These are phyloP conservation scores for Rotaria sp. DNA, from an alignment of 2,888 invertebrate genomes.

Conservation along the genomic window DNA sequence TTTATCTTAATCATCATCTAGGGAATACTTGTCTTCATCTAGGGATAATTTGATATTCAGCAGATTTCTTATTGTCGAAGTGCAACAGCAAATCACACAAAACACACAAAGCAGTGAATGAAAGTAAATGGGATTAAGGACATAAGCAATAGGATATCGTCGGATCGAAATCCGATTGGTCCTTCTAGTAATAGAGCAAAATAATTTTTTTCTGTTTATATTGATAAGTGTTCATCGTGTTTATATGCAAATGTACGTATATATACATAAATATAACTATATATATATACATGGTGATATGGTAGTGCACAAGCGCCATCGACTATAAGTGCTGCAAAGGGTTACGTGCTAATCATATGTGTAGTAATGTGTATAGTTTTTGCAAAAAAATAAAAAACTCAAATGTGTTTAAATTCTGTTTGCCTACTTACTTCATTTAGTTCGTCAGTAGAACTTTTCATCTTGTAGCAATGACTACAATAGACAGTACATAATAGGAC, in stretches of 20 bases:
- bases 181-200: too few species aligned
- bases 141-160: background rate
- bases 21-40: background rate
- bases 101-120: background rate
- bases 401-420: background rate
- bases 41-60: background rate
- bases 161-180: background rate
- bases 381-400: background rate
- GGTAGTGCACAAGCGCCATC: background rate
- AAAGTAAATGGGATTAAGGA: background rate
- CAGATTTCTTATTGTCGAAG: background rate
- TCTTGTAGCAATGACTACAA: conserved; percentile 29
- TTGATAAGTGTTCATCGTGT: background rate
- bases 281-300: too few species aligned
- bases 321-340: background rate
- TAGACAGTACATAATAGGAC: background rate
- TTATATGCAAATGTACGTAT: background rate
- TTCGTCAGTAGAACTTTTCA: conserved; percentile 19
- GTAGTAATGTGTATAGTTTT: background rate
- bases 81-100: background rate
- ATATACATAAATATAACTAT: too few species aligned
- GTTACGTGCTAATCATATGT: conserved; percentile 8
- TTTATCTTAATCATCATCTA: background rate
- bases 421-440: conserved; percentile 19
- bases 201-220: background rate